Evolutionary conservation across 2,888 invertebrate genomes (phyloP).

Genomic region (Sinopyrophorus schimmeli): DNA sequence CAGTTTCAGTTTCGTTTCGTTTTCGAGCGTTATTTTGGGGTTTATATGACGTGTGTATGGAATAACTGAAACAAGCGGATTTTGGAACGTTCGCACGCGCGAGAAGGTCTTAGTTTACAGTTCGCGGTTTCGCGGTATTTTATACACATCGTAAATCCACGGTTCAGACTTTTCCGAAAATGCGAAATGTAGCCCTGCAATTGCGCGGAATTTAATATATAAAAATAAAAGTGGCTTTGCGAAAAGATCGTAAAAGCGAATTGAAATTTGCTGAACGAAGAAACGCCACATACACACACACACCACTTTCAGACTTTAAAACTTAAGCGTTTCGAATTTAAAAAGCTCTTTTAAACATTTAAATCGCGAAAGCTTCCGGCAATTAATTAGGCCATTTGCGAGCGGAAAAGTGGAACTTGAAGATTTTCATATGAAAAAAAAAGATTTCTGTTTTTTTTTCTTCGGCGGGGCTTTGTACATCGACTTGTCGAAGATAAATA

Average conservation of each 20-base stretch:
- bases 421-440: no score
- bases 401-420: no score
- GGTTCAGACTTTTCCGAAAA: constrained; percentile 23
- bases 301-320: no score
- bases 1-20: no score
- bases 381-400: no score
- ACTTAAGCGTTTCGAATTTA: no score
- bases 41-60: constrained; percentile 12
- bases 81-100: constrained; percentile 11
- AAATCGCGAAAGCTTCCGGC: no score
- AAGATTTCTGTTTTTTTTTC: no score
- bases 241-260: constrained; percentile 26
- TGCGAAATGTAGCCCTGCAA: constrained; percentile 26
- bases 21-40: background rate
- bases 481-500: constrained; percentile 18
- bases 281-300: no score
- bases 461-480: no score
- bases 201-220: constrained; percentile 30
- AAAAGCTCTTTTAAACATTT: no score
- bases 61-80: constrained; percentile 15
- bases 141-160: constrained; percentile 30
- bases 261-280: constrained; percentile 27
- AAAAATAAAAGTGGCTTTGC: constrained; percentile 30
- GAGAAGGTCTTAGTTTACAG: constrained; percentile 20
- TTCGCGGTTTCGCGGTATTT: constrained; percentile 25